Base-by-base conservation (phyloP, 1,140 invertebrate species). In the Hestina assimilis region DNA sequence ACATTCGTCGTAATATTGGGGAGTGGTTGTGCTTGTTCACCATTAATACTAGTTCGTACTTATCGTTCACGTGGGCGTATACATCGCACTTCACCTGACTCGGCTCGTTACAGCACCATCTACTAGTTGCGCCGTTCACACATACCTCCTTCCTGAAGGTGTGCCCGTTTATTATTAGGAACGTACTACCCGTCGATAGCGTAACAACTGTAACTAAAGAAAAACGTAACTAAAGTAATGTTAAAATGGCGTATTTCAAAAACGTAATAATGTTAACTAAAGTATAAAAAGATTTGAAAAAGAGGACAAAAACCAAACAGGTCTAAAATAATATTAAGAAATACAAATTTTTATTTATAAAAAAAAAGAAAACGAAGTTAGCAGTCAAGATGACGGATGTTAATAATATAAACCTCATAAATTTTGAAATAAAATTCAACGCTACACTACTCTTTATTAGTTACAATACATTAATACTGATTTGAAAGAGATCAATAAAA, bases 131-230 rank as follows among this genome's bases (percentile, higher is more conserved):
- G 4, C 72, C 68, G 15, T 65, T 69, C n/a, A 72, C 65, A 14
- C 60, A 57, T 1, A 65, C 63, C 43, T 72, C 76, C 33, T 69
- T 72, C 26, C 73, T 80, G 52, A 82, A 85, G 4, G 75, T 83
- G 42, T 80, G 79, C 1, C 82, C 82, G 21, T 83, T 79, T 33
- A 85, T 74, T 35, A 83, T 75, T 8, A 85, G 74, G 23, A 81
- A 63, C 0, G 74, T 81, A 33, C 59, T 81, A 26, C 81, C 81
- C 11, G 63, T 72, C 23, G 73, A 75, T 29, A 84, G 43, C 6
- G 75, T 70, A 0, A 84, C 67, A 54, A 82, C 75, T 68, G 79
- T 69, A 67, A 84, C 81, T 82, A 48, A 69, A 82, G 59, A 47
- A 58, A 55, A 54, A 57, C 31, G 24, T 42, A 64, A 54, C 33